Evolutionary conservation across 1,140 invertebrate species (phyloP), one percentile per base, ranked within the genome.

Genomic region (Coboldia fuscipes): DNA sequence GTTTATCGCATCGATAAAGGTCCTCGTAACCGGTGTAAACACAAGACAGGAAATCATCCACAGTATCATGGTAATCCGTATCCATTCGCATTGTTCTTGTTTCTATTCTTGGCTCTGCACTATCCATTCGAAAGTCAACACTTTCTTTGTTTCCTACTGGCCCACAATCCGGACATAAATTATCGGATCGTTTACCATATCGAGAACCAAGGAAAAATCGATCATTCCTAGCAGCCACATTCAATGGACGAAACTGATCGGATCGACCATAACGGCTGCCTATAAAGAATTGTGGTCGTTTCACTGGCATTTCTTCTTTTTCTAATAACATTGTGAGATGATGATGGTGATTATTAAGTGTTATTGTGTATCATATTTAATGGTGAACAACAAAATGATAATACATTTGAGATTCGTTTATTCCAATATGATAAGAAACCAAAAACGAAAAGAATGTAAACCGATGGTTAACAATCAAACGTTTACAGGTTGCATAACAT

Each of bases 181-280:
- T 47, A 19, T 38, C 34, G 19, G 43, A 42, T 13, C 52, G 43
- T 31, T 55, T 55, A 14, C 52, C 52, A 37, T 55, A 55, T 3
- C 52, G 41, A 5, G 51, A 54, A 5, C 52, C 50, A 14, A 54
- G 37, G 27, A 54, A 54, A 34, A 55, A 55, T 2, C 50, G 39
- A 41, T 55, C 51, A 21, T 53, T 54, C 3, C 51, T 45, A 5
- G 52, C 50, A 4, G 49, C 20, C 45, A 53, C 2, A 46, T 48
- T 23, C 31, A 13, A 21, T 15, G n/a, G 23, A 24, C 40, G 9
- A 20, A 29, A 30, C 37, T 43, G 9, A 6, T 22, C 41, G 3
- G 52, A 53, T 10, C 52, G 42, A 6, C 52, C 52, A 39, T 54
- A 55, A 3, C 52, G 48, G 23, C 51, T 54, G 27, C 52, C 52